These are phyloP conservation scores for Anarsia innoxiella DNA, from an alignment of 2,888 invertebrate genomes.

Conservation along the genomic window DNA sequence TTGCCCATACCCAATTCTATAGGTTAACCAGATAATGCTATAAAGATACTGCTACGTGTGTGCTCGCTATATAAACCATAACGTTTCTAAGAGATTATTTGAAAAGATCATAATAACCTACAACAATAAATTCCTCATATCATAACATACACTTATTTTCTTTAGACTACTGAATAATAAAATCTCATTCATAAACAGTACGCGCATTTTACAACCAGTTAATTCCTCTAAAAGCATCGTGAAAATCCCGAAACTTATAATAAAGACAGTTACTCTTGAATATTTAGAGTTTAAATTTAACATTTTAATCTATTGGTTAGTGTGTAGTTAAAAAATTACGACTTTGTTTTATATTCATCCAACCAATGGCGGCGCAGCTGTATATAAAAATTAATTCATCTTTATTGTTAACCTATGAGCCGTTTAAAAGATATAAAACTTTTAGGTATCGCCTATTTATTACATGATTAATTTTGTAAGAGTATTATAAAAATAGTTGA, in stretches of 20 bases:
- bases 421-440: constrained; percentile 4
- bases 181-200: too few species aligned
- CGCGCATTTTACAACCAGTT: too few species aligned
- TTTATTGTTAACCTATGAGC: not conserved
- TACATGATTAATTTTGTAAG: not conserved
- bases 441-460: not conserved
- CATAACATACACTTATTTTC: too few species aligned
- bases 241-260: not conserved
- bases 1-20: too few species aligned
- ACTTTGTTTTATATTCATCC: constrained; percentile 10
- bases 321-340: constrained; percentile 16
- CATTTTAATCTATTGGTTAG: constrained; percentile 19
- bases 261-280: constrained; percentile 3
- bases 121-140: too few species aligned
- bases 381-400: constrained; percentile 1
- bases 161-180: too few species aligned
- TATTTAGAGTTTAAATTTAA: constrained; percentile 4
- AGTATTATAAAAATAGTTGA: not conserved
- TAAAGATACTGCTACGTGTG: too few species aligned
- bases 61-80: too few species aligned
- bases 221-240: not conserved
- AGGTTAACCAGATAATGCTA: too few species aligned
- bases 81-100: too few species aligned
- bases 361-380: constrained; percentile 5
- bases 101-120: too few species aligned